Evolutionary conservation across 2,797 vertebrate species (phyloP), one percentile per base, ranked within the genome.

Genomic region (Euthynnus affinis): DNA sequence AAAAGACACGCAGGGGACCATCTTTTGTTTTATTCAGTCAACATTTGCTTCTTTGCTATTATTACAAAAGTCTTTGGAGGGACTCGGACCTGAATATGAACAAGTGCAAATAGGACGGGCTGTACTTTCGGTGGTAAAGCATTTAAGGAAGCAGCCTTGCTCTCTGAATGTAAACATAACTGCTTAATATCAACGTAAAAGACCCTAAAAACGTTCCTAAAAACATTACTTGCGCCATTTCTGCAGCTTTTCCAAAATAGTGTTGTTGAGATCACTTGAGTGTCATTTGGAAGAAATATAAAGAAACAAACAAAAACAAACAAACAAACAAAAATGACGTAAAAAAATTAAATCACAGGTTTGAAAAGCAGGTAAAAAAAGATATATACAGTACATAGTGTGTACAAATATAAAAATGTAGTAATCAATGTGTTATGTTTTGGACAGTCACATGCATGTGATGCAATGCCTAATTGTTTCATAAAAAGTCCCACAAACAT

Each of bases 401-500:
- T 42, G 4, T 18, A 75, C 4, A 78, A 55, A 71, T 80, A 73
- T 55, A 77, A 73, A 86, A 55, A 76, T 29, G 4, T n/a, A 42
- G 9, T 48, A 60, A 82, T 79, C 75, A 88, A 68, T 81, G 58
- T 7, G 2, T 65, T 51, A 51, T 29, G 52, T 13, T 52, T 81
- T 78, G 29, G 48, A 71, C 42, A 81, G 68, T 87, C 75, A 78
- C 63, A 61, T 44, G 42, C 1, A 59, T 63, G 6, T 67, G 59
- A 71, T 68, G 10, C 18, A 71, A 78, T 83, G 59, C 56, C 69
- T 60, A 49, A 76, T 68, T 66, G 4, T 81, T 82, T 61, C 32
- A 34, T 55, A 69, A 77, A 90, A 91, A 85, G 17, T 82, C 53
- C 68, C 60, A 69, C 22, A 76, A 76, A 77, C 32, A 58, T 72